Evolutionary conservation across 2,888 invertebrate species (phyloP).

Genomic region (Pristionchus fissidentatus): DNA sequence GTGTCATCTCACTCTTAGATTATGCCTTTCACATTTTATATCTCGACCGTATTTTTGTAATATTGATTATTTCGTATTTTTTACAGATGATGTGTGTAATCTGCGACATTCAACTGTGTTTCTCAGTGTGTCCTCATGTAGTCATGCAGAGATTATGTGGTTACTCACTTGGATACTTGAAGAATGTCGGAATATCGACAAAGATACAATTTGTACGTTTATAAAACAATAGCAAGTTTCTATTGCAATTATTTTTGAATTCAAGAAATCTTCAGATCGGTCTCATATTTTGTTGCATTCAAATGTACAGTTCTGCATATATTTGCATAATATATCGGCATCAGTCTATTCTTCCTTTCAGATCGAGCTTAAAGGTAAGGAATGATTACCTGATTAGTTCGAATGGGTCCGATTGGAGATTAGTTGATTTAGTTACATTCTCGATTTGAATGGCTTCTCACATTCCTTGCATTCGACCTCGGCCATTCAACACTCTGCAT

Average conservation of each 20-base stretch:
- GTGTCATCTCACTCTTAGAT: no score
- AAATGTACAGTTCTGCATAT: slow-evolving; percentile 38
- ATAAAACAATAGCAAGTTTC: not conserved
- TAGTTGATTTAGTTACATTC: not conserved
- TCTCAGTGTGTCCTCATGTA: not conserved
- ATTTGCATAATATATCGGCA: slow-evolving; percentile 34
- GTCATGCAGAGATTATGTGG: not conserved
- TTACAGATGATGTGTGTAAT: not conserved
- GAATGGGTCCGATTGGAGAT: not conserved
- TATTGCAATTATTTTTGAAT: not conserved
- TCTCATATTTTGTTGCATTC: not conserved
- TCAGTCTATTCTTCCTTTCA: slow-evolving; percentile 27
- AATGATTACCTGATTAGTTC: not conserved
- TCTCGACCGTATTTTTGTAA: not conserved
- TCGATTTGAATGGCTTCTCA: not conserved
- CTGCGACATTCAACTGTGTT: slow-evolving; percentile 42
- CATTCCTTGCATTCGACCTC: slow-evolving; percentile 25
- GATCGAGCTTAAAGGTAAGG: not conserved
- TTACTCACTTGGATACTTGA: not conserved
- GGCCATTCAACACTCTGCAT: not conserved
- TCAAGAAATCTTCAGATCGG: not conserved
- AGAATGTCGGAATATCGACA: not conserved
- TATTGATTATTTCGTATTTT: not conserved
- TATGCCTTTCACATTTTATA: not conserved
- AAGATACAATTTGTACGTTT: slow-evolving; percentile 18